Conservation (phyloP, 2,113 vertebrate species). For the Bubo bubo region DNA sequence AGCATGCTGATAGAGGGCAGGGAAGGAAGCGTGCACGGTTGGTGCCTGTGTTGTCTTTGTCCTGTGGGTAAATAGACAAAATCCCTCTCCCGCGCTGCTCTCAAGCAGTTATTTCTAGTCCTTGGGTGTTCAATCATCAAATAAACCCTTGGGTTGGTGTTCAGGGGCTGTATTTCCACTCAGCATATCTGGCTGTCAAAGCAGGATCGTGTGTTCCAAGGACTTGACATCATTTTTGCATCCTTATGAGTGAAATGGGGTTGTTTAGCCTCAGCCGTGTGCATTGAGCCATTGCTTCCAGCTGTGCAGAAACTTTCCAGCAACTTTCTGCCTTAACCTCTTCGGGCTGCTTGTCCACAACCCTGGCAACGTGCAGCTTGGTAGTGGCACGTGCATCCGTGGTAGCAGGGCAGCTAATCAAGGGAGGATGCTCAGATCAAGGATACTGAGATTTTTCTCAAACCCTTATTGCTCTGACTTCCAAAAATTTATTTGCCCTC, state of each 20-base stretch:
- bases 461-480: neutral
- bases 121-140: neutral
- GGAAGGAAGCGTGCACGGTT: neutral
- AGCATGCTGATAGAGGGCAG: neutral
- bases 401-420: neutral
- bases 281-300: neutral
- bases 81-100: neutral
- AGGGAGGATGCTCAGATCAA: neutral
- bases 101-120: neutral
- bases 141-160: neutral
- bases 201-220: neutral
- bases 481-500: neutral
- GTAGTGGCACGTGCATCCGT: accelerated
- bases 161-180: constrained; percentile 7
- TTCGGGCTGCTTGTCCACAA: neutral
- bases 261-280: neutral
- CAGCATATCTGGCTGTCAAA: constrained; percentile 18
- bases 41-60: constrained; percentile 11
- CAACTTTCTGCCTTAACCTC: neutral
- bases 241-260: neutral
- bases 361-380: neutral
- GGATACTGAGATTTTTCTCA: neutral
- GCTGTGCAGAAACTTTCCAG: constrained; percentile 18
- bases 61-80: neutral
- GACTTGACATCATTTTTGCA: constrained; percentile 26